phyloP scores from a whole-genome alignment of 64 coral and sea anemone species.

The Actinia tenebrosa region DNA sequence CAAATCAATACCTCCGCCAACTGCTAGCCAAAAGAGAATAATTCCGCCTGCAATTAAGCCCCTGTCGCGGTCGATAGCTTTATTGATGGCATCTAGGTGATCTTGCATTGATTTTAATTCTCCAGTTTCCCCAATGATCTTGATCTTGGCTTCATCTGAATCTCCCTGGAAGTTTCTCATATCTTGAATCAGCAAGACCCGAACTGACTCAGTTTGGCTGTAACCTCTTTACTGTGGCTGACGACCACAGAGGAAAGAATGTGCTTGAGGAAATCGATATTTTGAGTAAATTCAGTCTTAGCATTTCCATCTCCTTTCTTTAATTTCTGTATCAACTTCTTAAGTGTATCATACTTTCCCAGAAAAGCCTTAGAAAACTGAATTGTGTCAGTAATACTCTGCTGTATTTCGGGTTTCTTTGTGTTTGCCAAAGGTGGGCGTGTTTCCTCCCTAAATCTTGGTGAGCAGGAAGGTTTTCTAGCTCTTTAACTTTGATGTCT shows the following conservation, averaged over 20 bases:
- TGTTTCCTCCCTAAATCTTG: constrained; percentile 47
- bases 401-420: constrained; percentile 23
- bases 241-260: constrained; percentile 18
- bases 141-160: constrained; percentile 30
- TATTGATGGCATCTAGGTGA: constrained; percentile 50
- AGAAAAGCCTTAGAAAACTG: constrained; percentile 40
- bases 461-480: constrained; percentile 38
- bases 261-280: neutral
- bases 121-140: constrained; percentile 36
- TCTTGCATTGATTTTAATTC: constrained; percentile 45
- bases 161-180: constrained; percentile 51
- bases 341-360: constrained; percentile 17
- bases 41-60: constrained; percentile 55
- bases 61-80: constrained; percentile 56
- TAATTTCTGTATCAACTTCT: constrained; percentile 27
- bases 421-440: constrained; percentile 41
- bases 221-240: constrained; percentile 21
- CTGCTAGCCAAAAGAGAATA: constrained; percentile 29
- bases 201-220: constrained; percentile 14
- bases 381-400: constrained; percentile 18
- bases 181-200: constrained; percentile 28
- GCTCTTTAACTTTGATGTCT: constrained; percentile 39
- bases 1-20: constrained; percentile 54
- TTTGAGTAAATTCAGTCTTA: constrained; percentile 37
- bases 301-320: constrained; percentile 26